Percentiles rank a stretch among this genome's conserved stretches.
phyloP scores from a whole-genome alignment of 2,797 vertebrate genomes.

The Tapirus indicus region DNA sequence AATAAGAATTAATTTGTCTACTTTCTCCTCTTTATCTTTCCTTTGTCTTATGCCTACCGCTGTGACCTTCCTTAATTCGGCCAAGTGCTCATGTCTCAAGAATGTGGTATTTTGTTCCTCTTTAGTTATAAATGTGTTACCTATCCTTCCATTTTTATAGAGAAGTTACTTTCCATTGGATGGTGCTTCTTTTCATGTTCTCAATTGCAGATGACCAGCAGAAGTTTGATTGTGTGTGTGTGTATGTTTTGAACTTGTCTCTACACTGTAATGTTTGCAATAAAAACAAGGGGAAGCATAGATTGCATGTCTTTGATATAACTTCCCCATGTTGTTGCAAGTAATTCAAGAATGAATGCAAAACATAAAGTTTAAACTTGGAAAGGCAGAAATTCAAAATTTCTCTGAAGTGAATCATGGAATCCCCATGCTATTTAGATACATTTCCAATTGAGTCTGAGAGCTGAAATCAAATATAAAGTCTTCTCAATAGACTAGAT shows the following conservation, averaged over 20 bases:
- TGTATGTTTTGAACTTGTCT: constrained; percentile 29
- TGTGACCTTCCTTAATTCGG: not conserved
- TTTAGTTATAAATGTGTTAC: not conserved
- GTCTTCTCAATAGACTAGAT: not conserved
- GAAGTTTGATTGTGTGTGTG: not conserved
- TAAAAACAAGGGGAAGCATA: constrained; percentile 48
- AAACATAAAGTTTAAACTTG: not conserved
- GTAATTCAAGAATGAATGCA: constrained; percentile 51
- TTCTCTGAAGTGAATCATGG: not conserved
- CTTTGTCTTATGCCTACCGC: not conserved
- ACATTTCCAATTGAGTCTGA: constrained; percentile 33
- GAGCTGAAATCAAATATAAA: not conserved
- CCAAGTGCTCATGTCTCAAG: not conserved
- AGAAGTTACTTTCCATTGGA: not conserved
- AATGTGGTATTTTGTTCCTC: not conserved
- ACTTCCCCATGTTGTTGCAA: not conserved
- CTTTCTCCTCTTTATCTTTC: not conserved
- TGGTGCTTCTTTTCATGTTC: not conserved
- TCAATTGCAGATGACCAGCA: not conserved
- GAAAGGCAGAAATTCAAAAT: constrained; percentile 21
- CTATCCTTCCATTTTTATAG: constrained; percentile 1
- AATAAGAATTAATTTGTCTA: not conserved
- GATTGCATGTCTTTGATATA: not conserved
- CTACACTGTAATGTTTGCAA: not conserved
- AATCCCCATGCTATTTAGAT: constrained; percentile 51